These are phyloP conservation scores for Halichoerus grypus DNA, from an alignment of 2,113 vertebrate genomes.

Conservation along the genomic window DNA sequence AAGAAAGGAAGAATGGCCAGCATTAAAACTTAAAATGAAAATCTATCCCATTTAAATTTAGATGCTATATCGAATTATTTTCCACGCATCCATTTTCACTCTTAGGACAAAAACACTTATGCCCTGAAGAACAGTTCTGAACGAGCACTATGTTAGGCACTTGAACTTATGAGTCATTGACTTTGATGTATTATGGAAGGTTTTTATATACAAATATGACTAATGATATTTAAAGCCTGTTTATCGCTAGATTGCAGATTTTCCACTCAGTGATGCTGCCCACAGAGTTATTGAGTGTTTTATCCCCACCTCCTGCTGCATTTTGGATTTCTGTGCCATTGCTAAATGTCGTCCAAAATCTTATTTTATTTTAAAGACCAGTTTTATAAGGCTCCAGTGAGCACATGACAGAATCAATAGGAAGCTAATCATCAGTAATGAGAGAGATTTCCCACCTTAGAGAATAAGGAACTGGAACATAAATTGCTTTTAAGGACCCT, in stretches of 20 bases:
- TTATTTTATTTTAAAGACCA: conserved; percentile 48
- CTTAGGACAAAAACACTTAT: neutral
- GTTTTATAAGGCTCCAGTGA: neutral
- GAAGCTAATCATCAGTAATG: neutral
- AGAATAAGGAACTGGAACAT: neutral
- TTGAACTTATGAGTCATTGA: neutral
- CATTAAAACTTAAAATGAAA: neutral
- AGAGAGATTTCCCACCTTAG: neutral
- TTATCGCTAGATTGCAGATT: neutral
- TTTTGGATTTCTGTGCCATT: neutral
- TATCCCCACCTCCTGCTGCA: neutral
- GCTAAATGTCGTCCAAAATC: neutral
- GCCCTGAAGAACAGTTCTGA: neutral
- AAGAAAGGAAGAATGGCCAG: neutral
- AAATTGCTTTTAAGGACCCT: neutral
- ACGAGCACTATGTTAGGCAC: neutral
- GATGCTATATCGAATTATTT: neutral
- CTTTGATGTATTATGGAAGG: neutral
- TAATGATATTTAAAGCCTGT: neutral
- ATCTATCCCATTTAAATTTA: neutral
- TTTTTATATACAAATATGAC: neutral
- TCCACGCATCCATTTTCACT: neutral
- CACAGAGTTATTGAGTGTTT: neutral
- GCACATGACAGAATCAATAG: neutral
- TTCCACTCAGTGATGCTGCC: neutral